phyloP scores from a whole-genome alignment of 53 echinoderm and acorn worm species.

The Luidia sarsii region DNA sequence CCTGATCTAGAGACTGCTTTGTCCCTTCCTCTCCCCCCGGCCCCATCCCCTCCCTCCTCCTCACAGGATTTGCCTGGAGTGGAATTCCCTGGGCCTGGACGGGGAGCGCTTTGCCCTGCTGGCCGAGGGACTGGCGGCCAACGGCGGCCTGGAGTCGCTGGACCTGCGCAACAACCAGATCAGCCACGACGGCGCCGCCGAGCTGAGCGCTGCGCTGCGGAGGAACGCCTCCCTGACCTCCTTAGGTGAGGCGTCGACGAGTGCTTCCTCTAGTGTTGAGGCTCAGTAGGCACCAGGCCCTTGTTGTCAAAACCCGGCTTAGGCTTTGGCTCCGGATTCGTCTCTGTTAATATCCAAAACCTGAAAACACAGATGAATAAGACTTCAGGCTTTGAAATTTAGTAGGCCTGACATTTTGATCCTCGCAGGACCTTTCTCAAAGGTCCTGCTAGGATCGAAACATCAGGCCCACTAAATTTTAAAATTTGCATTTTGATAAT shows the following conservation, averaged over 20 bases:
- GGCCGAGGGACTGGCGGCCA: conserved; percentile 79
- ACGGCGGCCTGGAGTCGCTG: conserved; percentile 70
- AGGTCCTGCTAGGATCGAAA: too few relatives aligned
- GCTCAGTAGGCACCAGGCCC: neutral
- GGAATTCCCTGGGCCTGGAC: conserved; percentile 90
- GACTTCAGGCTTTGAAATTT: too few relatives aligned
- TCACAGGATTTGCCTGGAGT: conserved; percentile 82
- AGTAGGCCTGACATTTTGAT: too few relatives aligned
- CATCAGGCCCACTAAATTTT: too few relatives aligned
- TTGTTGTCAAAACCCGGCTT: neutral
- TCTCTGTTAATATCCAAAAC: neutral
- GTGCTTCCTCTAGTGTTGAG: neutral
- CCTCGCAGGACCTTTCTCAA: too few relatives aligned
- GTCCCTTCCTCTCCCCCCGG: too few relatives aligned
- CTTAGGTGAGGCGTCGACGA: conserved; percentile 64
- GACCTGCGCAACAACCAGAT: conserved; percentile 97
- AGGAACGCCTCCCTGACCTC: conserved; percentile 72
- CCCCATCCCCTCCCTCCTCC: too few relatives aligned
- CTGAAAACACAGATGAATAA: too few relatives aligned
- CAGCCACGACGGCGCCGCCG: conserved; percentile 82
- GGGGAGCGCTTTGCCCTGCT: conserved; percentile 66
- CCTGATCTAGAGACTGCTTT: too few relatives aligned
- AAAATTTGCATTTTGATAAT: too few relatives aligned
- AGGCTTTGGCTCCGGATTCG: too few relatives aligned
- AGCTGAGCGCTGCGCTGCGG: conserved; percentile 73